Evolutionary conservation across 2,888 invertebrate genomes (phyloP), one percentile per base, ranked within the genome.

Genomic region (Lissocephala sabroskyi): DNA sequence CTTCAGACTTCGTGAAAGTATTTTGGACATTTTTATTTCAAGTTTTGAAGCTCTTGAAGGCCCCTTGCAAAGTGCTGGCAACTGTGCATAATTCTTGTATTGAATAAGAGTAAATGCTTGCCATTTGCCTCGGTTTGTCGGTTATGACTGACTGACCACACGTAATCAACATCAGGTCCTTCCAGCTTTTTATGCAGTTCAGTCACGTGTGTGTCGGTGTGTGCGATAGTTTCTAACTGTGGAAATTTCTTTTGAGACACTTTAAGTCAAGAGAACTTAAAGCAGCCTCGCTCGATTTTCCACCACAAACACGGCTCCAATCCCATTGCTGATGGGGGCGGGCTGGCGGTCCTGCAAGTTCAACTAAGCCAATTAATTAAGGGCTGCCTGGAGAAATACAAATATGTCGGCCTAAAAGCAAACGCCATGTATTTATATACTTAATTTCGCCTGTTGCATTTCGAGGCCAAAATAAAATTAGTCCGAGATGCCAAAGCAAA

Each of bases 361-460:
- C 53, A 64, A 57, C 53, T 67, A 75, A 68, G 76, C 73, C 73
- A 68, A 68, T 68, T 68, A 68, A 68, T 68, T 68, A 76, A n/a
- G n/a, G 55, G 49, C 65, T 50, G 62, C 49, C 55, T 65, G 53
- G 46, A 47, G 41, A 53, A 58, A 54, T 58, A 54, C 55, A 68
- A 74, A 68, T 56, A 73, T 68, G 76, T 68, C 76, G 16, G 35
- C 35, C 35, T 35, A 16, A 35, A 68, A 64, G 59, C 62, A 54
- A 47, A 55, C 44, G 23, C 23, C 3, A 23, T 3, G 23, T 3
- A 23, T 5, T 23, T 23, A 23, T 35, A 46, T 45, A 39, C 35
- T 51, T 40, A 48, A 55, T 62, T 71, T 73, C 65, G 68, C 68
- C 68, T 68, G 68, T 68, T 68, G 68, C 76, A 75, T 76, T 56